phyloP scores from a whole-genome alignment of 2,888 invertebrate genomes.

The Ditula angustiorana region DNA sequence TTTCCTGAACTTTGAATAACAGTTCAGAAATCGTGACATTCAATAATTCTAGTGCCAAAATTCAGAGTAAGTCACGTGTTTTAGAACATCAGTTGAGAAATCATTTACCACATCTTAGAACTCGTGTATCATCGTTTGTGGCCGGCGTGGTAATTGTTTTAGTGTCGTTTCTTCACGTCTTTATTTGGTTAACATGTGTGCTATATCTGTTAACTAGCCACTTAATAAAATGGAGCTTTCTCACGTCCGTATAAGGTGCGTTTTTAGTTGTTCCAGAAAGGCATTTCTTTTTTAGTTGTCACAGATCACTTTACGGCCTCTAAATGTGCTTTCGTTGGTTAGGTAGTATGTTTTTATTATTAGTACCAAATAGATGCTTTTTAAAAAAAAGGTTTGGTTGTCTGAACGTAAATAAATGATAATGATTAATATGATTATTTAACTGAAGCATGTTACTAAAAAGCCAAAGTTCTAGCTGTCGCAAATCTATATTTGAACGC shows the following conservation, averaged over 20 bases:
- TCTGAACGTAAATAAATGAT: too few relatives aligned
- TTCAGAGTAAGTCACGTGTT: not conserved
- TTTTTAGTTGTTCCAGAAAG: not conserved
- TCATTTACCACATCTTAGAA: conserved; percentile 16
- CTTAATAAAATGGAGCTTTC: conserved; percentile 2
- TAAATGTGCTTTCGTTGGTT: conserved; percentile 11
- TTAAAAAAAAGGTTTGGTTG: too few relatives aligned
- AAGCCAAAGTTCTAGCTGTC: too few relatives aligned
- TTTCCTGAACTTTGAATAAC: not conserved
- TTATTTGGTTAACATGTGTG: conserved; percentile 50
- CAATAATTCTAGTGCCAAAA: not conserved
- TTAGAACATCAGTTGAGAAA: not conserved
- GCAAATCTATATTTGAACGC: too few relatives aligned
- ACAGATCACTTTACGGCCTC: conserved; percentile 35
- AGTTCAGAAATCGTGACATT: not conserved
- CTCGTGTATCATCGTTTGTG: conserved; percentile 34
- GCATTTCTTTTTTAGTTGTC: conserved; percentile 16
- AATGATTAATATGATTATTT: not conserved
- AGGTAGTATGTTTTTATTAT: not conserved
- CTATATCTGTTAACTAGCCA: conserved; percentile 32
- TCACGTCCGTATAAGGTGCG: not conserved
- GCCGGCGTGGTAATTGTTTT: conserved; percentile 41
- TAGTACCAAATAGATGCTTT: not conserved
- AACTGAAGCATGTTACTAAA: too few relatives aligned
- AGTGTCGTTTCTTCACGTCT: conserved; percentile 46